These are phyloP conservation scores for Polietes domitor DNA, from an alignment of 2,888 invertebrate genomes.

Conservation along the genomic window DNA sequence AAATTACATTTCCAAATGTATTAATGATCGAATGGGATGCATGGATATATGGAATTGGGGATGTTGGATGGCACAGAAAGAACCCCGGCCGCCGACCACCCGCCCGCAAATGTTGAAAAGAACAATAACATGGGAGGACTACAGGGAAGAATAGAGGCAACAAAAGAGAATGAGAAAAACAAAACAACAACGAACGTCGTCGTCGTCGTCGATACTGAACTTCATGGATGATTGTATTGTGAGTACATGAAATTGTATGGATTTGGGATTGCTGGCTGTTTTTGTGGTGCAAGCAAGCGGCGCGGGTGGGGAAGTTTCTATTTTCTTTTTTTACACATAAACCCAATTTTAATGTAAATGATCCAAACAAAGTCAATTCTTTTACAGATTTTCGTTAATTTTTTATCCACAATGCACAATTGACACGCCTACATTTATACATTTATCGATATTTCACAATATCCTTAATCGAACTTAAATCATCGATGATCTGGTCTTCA, in stretches of 20 bases:
- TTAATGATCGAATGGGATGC: background rate
- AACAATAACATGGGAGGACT: background rate
- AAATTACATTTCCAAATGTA: background rate
- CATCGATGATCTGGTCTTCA: background rate
- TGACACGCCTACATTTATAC: slow-evolving; percentile 62
- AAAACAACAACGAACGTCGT: slow-evolving; percentile 35
- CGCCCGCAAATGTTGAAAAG: background rate
- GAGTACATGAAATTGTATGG: background rate
- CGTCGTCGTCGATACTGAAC: slow-evolving; percentile 46
- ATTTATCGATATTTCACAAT: slow-evolving; percentile 63
- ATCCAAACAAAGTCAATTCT: background rate
- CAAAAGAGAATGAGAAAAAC: slow-evolving; percentile 41
- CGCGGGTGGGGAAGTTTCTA: slow-evolving; percentile 61
- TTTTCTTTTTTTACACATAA: slow-evolving; percentile 18
- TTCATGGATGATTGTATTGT: slow-evolving; percentile 50
- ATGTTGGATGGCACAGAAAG: background rate
- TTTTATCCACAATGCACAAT: background rate
- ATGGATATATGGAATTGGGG: background rate
- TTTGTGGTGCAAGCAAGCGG: slow-evolving; percentile 39
- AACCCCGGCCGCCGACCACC: background rate
- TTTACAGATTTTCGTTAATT: background rate
- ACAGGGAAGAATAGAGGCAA: slow-evolving; percentile 2
- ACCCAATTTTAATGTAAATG: background rate
- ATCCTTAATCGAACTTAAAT: slow-evolving; percentile 48
- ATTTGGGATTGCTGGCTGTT: slow-evolving; percentile 34